Conservation (phyloP, 2,797 vertebrate genomes). For the Rhynchotus rufescens region DNA sequence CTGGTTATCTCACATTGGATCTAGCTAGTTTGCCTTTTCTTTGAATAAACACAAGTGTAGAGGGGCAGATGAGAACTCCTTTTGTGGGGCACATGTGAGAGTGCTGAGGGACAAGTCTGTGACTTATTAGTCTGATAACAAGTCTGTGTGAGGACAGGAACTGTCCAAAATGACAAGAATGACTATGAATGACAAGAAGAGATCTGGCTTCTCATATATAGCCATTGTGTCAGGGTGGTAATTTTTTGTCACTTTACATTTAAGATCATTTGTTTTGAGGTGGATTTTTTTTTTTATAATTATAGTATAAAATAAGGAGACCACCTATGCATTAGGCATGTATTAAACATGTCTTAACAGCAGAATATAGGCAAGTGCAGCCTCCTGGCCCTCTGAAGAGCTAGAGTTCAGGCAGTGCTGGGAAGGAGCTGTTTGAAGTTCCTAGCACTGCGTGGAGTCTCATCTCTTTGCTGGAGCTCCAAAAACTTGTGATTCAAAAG, state of each 20-base stretch:
- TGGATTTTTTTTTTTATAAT: not conserved
- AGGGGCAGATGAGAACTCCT: not conserved
- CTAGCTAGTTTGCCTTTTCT: not conserved
- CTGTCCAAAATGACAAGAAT: not conserved
- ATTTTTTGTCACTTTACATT: not conserved
- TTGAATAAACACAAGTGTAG: not conserved
- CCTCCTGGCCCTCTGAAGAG: not conserved
- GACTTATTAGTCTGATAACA: not conserved
- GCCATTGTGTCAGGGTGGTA: not conserved
- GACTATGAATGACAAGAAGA: not conserved
- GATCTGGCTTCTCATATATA: not conserved
- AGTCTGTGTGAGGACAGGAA: not conserved
- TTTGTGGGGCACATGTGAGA: not conserved
- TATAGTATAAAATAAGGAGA: not conserved
- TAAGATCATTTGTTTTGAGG: not conserved
- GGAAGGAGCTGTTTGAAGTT: not conserved
- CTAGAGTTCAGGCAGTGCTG: not conserved
- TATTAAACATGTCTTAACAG: not conserved
- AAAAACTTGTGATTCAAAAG: not conserved
- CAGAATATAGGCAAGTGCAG: not conserved
- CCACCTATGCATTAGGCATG: not conserved
- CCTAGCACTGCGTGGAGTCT: not conserved
- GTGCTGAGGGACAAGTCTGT: not conserved
- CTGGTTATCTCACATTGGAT: too few relatives aligned
- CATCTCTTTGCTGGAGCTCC: not conserved